A percentile compares a stretch with the other conserved stretches of the same genome.
Evolutionary conservation across 2,888 invertebrate species (phyloP).

Genomic region (Acleris emargana): DNA sequence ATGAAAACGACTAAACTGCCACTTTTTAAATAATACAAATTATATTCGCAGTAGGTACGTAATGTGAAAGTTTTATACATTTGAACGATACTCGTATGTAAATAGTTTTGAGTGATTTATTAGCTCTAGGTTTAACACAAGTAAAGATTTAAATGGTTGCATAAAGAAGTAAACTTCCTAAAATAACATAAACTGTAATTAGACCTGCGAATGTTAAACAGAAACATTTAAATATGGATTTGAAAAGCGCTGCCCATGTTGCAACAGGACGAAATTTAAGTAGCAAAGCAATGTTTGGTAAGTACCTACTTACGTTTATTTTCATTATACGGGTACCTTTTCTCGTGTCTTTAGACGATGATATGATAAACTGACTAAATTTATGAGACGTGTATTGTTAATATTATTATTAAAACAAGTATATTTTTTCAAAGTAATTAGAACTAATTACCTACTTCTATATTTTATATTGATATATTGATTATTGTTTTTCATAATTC

Average conservation of each 20-base stretch:
- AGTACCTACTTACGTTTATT: slow-evolving; percentile 38
- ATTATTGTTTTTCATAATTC: too few species aligned
- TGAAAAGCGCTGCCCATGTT: slow-evolving; percentile 2
- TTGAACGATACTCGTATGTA: too few species aligned
- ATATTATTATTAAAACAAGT: too few species aligned
- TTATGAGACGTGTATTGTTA: too few species aligned
- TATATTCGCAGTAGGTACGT: slow-evolving; percentile 28
- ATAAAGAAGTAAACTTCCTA: neutral
- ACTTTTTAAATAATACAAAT: slow-evolving; percentile 45
- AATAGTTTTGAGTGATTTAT: too few species aligned
- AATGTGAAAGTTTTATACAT: slow-evolving; percentile 38
- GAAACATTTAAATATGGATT: slow-evolving; percentile 17
- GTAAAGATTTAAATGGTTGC: neutral
- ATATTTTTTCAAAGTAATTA: too few species aligned
- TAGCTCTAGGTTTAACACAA: too few species aligned
- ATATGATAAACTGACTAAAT: too few species aligned
- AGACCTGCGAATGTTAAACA: neutral
- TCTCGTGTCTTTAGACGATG: neutral
- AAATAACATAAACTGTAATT: too few species aligned
- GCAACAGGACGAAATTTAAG: slow-evolving; percentile 38
- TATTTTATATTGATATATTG: too few species aligned
- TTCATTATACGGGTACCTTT: neutral
- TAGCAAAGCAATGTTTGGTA: slow-evolving; percentile 43
- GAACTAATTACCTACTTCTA: too few species aligned
- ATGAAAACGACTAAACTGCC: slow-evolving; percentile 49